These are phyloP conservation scores for Miniopterus natalensis DNA, from an alignment of 2,113 vertebrate species.

Conservation along the genomic window DNA sequence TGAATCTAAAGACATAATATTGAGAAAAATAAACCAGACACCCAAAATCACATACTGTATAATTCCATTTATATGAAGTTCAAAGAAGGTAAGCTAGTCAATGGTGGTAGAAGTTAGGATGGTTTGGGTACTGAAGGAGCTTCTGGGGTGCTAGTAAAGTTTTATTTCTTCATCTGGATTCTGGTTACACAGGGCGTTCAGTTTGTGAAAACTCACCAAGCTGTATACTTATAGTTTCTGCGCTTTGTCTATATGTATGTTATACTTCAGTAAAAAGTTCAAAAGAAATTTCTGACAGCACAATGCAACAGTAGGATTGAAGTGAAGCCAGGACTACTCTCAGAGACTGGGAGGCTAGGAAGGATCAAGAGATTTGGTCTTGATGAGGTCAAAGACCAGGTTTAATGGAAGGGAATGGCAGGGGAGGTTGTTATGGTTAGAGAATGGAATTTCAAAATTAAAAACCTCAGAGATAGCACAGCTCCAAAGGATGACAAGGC, in stretches of 20 bases:
- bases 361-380: not conserved
- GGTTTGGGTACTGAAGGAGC: not conserved
- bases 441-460: constrained; percentile 46
- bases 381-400: constrained; percentile 31
- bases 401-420: not conserved
- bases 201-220: not conserved
- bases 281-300: not conserved
- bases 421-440: not conserved
- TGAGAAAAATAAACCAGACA: not conserved
- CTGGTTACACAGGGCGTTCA: not conserved
- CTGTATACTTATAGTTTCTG: not conserved
- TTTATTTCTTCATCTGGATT: constrained; percentile 16
- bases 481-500: constrained; percentile 41
- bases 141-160: not conserved
- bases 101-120: not conserved
- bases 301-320: not conserved
- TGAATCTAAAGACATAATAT: constrained; percentile 27
- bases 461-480: constrained; percentile 29
- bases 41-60: not conserved
- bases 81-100: constrained; percentile 27
- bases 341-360: not conserved
- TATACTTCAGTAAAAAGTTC: constrained; percentile 7
- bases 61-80: constrained; percentile 14
- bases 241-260: not conserved
- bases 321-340: not conserved